These are phyloP conservation scores for Herminia tarsipennalis DNA, from an alignment of 2,888 invertebrate genomes.

Conservation along the genomic window DNA sequence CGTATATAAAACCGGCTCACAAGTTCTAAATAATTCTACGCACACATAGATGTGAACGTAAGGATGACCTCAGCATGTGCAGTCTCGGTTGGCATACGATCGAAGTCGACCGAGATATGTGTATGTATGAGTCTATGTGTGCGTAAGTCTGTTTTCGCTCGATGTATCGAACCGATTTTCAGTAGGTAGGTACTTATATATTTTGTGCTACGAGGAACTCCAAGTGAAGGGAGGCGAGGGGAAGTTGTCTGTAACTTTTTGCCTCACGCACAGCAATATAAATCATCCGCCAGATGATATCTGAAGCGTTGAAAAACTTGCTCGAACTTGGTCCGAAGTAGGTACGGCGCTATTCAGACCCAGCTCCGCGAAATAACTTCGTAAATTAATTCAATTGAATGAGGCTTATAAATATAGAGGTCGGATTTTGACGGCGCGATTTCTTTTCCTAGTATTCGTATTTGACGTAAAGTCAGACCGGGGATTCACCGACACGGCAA, in stretches of 20 bases:
- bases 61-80: no score
- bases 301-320: slow-evolving; percentile 47
- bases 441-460: neutral
- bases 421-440: neutral
- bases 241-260: slow-evolving; percentile 36
- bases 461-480: neutral
- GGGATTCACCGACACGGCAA: no score
- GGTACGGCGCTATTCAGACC: slow-evolving; percentile 7
- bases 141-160: no score
- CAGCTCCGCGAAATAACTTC: slow-evolving; percentile 4
- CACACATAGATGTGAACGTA: no score
- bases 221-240: neutral
- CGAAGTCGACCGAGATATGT: no score
- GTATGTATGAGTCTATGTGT: no score
- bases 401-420: slow-evolving; percentile 8
- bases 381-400: slow-evolving; percentile 39
- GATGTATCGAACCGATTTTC: no score
- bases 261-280: slow-evolving; percentile 48
- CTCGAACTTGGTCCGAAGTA: slow-evolving; percentile 14
- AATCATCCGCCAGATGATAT: slow-evolving; percentile 49
- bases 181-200: no score
- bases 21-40: no score
- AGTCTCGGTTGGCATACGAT: no score
- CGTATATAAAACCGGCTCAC: no score
- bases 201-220: no score